Base-by-base conservation (phyloP, 1,140 invertebrate species). In the Bombus haemorrhoidalis region DNA sequence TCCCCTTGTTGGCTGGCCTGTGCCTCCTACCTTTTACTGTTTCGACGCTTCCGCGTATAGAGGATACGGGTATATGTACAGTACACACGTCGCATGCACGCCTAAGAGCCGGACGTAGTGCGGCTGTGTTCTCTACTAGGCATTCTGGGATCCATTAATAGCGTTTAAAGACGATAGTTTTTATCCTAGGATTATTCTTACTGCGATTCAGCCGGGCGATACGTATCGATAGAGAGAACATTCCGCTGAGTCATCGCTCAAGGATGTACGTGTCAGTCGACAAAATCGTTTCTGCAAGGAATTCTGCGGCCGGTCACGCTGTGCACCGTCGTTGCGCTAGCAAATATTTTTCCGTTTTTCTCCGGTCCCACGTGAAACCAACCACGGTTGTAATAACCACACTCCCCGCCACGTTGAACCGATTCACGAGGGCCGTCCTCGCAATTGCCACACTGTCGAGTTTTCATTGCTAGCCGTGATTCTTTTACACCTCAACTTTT, bases 161-260 rank as follows among this genome's bases (percentile, higher is more conserved):
- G 83, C 78, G 39, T 79, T 71, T 81, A 73, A 73, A 81, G 62
- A 59, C 71, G 79, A 39, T 53, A 75, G 78, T 85, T 85, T 85
- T 85, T 85, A 73, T 81, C 84, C 84, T 85, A 85, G 79, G 69
- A 85, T 85, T 85, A 85, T 85, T 85, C 84, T 81, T 39, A 62
- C 69, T 80, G 83, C 59, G 85, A 62, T n/a, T 73, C 73, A 85
- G 47, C 47, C 86, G 86, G 57, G 69, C 90, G 80, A 90, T 87
- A 90, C 86, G 88, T 81, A 90, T 90, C 86, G 89, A 90, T 90
- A 91, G 89, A 88, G 85, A 84, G 64, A 89, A 85, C 82, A 90
- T 91, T 91, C 80, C 85, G 89, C 87, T 90, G 89, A 91, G 81
- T 91, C 90, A 91, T 88, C 89, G 89, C 71, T 90, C 90, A 91